phyloP scores from a whole-genome alignment of 1,140 invertebrate genomes.

The Drosophila lacertosa region DNA sequence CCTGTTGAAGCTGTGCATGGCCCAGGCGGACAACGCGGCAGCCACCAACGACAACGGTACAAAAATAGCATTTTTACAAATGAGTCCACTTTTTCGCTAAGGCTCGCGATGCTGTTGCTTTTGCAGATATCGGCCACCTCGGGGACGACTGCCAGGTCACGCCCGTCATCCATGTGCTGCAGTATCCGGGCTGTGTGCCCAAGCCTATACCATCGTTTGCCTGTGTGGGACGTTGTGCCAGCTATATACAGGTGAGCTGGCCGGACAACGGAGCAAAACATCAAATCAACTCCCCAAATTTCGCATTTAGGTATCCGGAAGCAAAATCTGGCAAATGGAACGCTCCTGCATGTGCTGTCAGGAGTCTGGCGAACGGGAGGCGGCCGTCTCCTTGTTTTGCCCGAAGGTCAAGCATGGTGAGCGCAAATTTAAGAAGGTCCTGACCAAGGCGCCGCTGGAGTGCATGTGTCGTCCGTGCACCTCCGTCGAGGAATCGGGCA shows the following conservation, averaged over 20 bases:
- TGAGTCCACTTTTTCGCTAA: neutral
- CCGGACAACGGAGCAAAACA: neutral
- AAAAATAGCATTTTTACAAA: neutral
- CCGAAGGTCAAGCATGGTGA: constrained; percentile 94
- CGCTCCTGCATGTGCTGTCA: constrained; percentile 97
- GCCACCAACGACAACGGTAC: constrained; percentile 68
- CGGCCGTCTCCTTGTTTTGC: constrained; percentile 93
- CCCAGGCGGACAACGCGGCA: constrained; percentile 57
- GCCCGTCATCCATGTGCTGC: constrained; percentile 95
- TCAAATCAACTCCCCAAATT: neutral
- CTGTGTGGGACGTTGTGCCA: constrained; percentile 94
- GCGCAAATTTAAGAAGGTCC: constrained; percentile 93
- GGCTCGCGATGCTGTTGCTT: neutral
- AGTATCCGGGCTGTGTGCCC: constrained; percentile 95
- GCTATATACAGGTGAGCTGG: constrained; percentile 92
- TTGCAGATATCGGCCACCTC: constrained; percentile 73
- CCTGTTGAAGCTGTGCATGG: constrained; percentile 66
- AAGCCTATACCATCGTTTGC: constrained; percentile 97
- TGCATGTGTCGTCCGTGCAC: constrained; percentile 97
- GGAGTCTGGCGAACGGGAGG: constrained; percentile 96
- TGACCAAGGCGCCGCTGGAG: constrained; percentile 94
- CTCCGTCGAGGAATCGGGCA: constrained; percentile 92
- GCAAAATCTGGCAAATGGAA: constrained; percentile 98
- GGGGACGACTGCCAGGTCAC: constrained; percentile 95
- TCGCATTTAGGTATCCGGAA: constrained; percentile 92